A percentile compares a stretch with the other conserved stretches of the same genome.
Conservation (phyloP, 1,140 invertebrate species). For the Drosophila mojavensis region DNA sequence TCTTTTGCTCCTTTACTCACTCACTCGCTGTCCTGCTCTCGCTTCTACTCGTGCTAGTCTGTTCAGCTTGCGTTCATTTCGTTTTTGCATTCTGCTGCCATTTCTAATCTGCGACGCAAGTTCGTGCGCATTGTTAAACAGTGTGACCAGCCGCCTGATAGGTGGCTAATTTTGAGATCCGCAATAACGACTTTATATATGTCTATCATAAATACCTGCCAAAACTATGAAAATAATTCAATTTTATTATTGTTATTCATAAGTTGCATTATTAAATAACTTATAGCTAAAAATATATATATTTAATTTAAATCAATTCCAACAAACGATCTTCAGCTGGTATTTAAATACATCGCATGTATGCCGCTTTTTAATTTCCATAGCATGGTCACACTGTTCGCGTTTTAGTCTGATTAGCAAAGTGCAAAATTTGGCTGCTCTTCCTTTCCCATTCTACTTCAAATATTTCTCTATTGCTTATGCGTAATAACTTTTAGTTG, state of each 20-base stretch:
- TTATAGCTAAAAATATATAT: too few relatives aligned
- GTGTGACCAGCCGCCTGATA: slow-evolving; percentile 24
- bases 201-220: too few relatives aligned
- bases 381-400: slow-evolving; percentile 27
- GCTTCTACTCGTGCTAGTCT: not conserved
- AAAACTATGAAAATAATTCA: too few relatives aligned
- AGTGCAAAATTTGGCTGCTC: slow-evolving; percentile 7
- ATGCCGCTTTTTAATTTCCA: not conserved
- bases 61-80: not conserved
- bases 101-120: slow-evolving; percentile 33
- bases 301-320: too few relatives aligned
- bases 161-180: not conserved
- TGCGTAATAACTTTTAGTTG: slow-evolving; percentile 70
- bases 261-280: too few relatives aligned
- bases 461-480: slow-evolving; percentile 13
- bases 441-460: not conserved
- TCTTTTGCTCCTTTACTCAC: not conserved
- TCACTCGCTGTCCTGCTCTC: not conserved
- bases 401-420: slow-evolving; percentile 25
- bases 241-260: too few relatives aligned
- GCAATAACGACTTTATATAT: too few relatives aligned
- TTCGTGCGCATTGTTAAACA: slow-evolving; percentile 11
- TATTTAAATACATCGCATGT: too few relatives aligned
- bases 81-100: slow-evolving; percentile 42
- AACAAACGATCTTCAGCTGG: too few relatives aligned